Evolutionary conservation across 2,113 vertebrate species (phyloP), one percentile per base, ranked within the genome.

Genomic region (Paedocypris sp.): DNA sequence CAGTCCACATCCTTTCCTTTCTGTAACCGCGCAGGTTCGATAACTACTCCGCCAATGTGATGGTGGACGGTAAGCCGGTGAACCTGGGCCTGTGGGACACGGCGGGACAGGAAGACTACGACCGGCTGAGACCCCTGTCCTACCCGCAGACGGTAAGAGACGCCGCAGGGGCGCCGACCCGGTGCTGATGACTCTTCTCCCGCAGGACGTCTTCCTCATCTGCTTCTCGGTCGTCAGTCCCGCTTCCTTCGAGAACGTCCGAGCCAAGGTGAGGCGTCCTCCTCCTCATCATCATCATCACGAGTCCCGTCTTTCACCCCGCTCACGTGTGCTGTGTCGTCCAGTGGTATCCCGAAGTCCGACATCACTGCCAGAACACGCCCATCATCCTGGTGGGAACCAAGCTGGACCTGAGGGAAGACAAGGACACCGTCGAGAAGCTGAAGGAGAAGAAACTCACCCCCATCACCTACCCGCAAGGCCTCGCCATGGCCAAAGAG

Each of bases 21-120:
- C 15, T 11, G 19, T n/a, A n/a, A n/a, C n/a, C 18, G 32, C 8
- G 13, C 68, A 97, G 94, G 69, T 98, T 97, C 36, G 94, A 97
- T 80, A 98, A 98, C 82, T 97, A 97, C 70, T 98, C 94, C 41
- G 94, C 94, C 73, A 98, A 98, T 87, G 94, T 98, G 60, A 98
- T 98, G 94, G 94, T 97, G 53, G 94, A 98, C 77, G 94, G 94
- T 4, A 98, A 98, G 71, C 94, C 94, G 0, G 94, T 97, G 60
- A 97, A 98, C 48, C 80, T 98, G 80, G 93, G 94, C 38, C 82
- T 98, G 4, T 98, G 94, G 94, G 94, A 98, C 76, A 97, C 93
- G 63, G 92, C 94, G 60, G 94, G 94, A 68, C 93, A 98, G 81
- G 93, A 98, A 76, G 94, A 98, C 66, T 98, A 97, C 1, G 94